phyloP scores from a whole-genome alignment of 2,113 vertebrate species.

The Burhinus bistriatus region DNA sequence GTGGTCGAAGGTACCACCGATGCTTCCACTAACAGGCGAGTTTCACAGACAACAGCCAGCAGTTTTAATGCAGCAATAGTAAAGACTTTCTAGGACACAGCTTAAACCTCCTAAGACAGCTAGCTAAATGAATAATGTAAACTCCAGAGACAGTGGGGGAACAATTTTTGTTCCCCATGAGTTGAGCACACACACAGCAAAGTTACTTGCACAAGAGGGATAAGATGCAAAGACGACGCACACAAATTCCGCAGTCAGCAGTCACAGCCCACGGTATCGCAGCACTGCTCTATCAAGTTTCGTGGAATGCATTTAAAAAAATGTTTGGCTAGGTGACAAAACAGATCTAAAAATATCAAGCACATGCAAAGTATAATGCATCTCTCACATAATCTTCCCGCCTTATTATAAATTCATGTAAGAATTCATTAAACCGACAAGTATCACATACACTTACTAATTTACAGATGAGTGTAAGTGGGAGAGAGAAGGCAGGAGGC shows the following conservation, averaged over 20 bases:
- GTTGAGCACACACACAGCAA: background rate
- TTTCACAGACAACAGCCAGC: background rate
- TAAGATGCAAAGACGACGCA: background rate
- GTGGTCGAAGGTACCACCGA: fast-evolving
- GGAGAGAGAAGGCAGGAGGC: background rate
- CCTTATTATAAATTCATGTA: background rate
- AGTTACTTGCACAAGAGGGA: background rate
- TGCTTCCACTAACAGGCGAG: background rate
- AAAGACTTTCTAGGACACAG: background rate
- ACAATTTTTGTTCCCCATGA: background rate
- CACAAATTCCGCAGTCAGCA: background rate
- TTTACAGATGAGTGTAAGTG: background rate
- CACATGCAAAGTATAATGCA: background rate
- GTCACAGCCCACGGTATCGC: background rate
- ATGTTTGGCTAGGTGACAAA: background rate
- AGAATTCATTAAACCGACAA: background rate
- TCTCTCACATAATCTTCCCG: background rate
- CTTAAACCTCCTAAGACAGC: background rate
- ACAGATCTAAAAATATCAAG: background rate
- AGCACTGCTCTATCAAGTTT: background rate
- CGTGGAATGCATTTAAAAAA: background rate
- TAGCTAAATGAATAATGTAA: background rate
- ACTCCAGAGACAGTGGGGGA: background rate
- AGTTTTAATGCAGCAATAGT: background rate
- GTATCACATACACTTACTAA: background rate